Base-by-base conservation (phyloP, 2,888 invertebrate species). In the Synanthedon myopaeformis region DNA sequence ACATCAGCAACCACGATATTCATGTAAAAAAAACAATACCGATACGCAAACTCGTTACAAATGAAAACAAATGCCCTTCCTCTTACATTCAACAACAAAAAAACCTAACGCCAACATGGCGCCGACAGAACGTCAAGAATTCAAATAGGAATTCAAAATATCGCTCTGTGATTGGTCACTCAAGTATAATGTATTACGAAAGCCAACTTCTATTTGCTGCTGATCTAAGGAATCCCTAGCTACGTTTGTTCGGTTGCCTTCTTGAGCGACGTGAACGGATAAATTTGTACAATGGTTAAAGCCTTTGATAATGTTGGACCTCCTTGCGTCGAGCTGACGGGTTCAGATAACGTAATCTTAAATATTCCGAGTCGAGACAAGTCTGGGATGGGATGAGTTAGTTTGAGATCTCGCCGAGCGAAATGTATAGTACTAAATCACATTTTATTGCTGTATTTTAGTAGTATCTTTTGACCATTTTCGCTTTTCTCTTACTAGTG, bases 341-440 rank as follows among this genome's bases (percentile, higher is more conserved):
- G 63, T 69, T 63, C 49, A 70, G 77, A 77, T 77, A 73, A 60
- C 58, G 58, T 71, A 67, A 77, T 77, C 77, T 77, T 69, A 72
- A 76, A 72, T 73, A 75, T 74, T 74, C 65, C 66, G 68, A 59
- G 62, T 62, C 62, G 55, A 23, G 49, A 49, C 45, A 59, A 35
- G 35, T 10, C 35, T 35, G 58, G 56, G 51, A 56, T 55, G 54
- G 65, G 45, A 45, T 45, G 45, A 45, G 45, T 45, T 13, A 45
- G 45, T 45, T 45, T 45, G 45, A 45, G 14, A 13, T 45, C 45
- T 11, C 45, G 45, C 11, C 14, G 13, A n/a, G 8, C 45, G 13
- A 14, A 11, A 35, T 35, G 35, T 14, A 45, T 12, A 52, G 42
- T 51, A 52, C 54, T 53, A 53, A 56, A 56, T 56, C 53, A 54